A percentile compares a stretch with the other conserved stretches of the same genome.
These are phyloP conservation scores for Potamarius usumacintae DNA, from an alignment of 2,113 vertebrate genomes.

Conservation along the genomic window DNA sequence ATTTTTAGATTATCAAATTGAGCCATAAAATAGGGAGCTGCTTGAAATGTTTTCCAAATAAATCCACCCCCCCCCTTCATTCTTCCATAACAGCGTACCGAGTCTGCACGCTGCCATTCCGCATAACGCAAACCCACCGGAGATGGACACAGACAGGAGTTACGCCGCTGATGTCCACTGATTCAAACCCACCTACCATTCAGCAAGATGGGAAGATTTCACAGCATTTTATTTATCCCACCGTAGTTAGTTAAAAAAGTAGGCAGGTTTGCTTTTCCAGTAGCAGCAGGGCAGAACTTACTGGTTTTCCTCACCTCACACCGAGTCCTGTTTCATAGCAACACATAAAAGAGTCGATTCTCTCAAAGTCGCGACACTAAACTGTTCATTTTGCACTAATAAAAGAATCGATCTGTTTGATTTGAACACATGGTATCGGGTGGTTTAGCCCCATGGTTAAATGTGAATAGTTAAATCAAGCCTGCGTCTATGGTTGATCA, in stretches of 20 bases:
- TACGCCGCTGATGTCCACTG: neutral
- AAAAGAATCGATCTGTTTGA: neutral
- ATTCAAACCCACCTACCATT: neutral
- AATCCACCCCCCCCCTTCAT: neutral
- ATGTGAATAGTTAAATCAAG: too few species aligned
- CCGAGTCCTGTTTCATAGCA: neutral
- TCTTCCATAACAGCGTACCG: slow-evolving; percentile 41
- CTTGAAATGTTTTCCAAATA: neutral
- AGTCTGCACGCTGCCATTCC: slow-evolving; percentile 44
- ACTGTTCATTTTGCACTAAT: neutral
- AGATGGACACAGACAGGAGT: neutral
- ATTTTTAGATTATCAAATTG: neutral
- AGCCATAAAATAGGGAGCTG: neutral
- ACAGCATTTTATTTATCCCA: neutral
- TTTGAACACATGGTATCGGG: neutral
- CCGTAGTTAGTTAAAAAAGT: neutral
- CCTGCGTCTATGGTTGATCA: too few species aligned
- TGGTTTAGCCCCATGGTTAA: too few species aligned
- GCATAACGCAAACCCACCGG: slow-evolving; percentile 29
- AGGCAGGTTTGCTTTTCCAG: neutral
- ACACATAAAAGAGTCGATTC: neutral
- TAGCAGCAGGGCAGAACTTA: neutral
- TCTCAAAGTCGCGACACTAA: neutral
- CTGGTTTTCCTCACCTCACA: neutral
- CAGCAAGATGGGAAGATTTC: neutral